Conservation (phyloP, 2,888 invertebrate genomes). For the Geotrupes spiniger region DNA sequence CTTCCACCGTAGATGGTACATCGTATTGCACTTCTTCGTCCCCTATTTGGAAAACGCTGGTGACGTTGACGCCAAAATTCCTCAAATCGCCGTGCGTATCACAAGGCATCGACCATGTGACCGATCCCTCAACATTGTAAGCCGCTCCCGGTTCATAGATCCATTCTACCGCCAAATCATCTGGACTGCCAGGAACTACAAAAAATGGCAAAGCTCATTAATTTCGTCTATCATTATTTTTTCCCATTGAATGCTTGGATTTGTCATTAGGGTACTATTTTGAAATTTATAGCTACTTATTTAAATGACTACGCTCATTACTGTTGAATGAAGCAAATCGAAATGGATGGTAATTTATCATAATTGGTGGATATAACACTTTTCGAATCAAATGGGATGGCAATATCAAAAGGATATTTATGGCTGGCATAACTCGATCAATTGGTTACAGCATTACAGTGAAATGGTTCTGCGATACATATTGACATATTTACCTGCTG, state of each 20-base stretch:
- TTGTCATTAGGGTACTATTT: too few species aligned
- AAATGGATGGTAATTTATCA: too few species aligned
- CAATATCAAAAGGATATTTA: too few species aligned
- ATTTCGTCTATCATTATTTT: too few species aligned
- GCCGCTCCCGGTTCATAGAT: neutral
- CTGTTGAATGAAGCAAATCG: too few species aligned
- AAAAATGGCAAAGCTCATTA: neutral
- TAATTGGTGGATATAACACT: too few species aligned
- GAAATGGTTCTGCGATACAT: neutral
- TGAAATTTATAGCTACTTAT: too few species aligned
- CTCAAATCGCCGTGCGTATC: slow-evolving; percentile 10
- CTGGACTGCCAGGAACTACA: slow-evolving; percentile 13
- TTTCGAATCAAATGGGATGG: too few species aligned
- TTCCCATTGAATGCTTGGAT: too few species aligned
- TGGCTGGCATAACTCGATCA: too few species aligned
- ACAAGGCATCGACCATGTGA: slow-evolving; percentile 11
- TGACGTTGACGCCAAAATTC: slow-evolving; percentile 10
- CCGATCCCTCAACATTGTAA: slow-evolving; percentile 9
- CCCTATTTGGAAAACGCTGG: slow-evolving; percentile 7
- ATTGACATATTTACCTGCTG: slow-evolving; percentile 7
- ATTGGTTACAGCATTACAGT: too few species aligned
- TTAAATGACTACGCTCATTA: too few species aligned
- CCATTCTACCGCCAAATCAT: neutral
- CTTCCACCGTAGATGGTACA: neutral
- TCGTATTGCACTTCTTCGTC: slow-evolving; percentile 8